These are phyloP conservation scores for Euwallacea fornicatus DNA, from an alignment of 1,140 invertebrate species.

Conservation along the genomic window DNA sequence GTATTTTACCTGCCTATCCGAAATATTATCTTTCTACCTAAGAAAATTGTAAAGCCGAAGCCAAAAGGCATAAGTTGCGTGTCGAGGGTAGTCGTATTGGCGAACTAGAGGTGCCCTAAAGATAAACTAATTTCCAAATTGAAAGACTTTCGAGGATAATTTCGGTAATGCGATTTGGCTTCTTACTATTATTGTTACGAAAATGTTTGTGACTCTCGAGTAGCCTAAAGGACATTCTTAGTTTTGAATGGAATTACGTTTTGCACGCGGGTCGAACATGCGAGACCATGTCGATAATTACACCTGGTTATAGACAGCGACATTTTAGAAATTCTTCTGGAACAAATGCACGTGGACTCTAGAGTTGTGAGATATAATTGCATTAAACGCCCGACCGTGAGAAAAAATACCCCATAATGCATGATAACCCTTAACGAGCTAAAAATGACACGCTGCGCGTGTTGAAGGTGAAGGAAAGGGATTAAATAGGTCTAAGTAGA, in stretches of 20 bases:
- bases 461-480: conserved; percentile 9
- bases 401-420: no score
- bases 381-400: no score
- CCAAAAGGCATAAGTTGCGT: conserved; percentile 15
- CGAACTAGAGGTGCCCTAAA: conserved; percentile 14
- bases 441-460: conserved; percentile 20
- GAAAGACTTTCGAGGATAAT: conserved; percentile 17
- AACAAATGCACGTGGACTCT: not conserved
- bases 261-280: not conserved
- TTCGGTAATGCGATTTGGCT: conserved; percentile 15
- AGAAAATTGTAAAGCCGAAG: conserved; percentile 12
- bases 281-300: not conserved
- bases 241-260: conserved; percentile 9
- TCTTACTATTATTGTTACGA: not conserved
- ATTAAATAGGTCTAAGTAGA: conserved; percentile 8
- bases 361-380: no score
- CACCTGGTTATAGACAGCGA: not conserved
- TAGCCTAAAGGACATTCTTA: conserved; percentile 10
- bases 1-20: conserved; percentile 10
- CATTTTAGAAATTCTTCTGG: not conserved
- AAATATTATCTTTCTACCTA: conserved; percentile 19
- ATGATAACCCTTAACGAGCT: conserved; percentile 8
- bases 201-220: not conserved
- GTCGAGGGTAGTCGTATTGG: not conserved
- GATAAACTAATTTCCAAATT: conserved; percentile 15